A percentile compares a stretch with the other conserved stretches of the same genome.
These are phyloP conservation scores for Cnemophilus loriae DNA, from an alignment of 2,113 vertebrate genomes.

Conservation along the genomic window DNA sequence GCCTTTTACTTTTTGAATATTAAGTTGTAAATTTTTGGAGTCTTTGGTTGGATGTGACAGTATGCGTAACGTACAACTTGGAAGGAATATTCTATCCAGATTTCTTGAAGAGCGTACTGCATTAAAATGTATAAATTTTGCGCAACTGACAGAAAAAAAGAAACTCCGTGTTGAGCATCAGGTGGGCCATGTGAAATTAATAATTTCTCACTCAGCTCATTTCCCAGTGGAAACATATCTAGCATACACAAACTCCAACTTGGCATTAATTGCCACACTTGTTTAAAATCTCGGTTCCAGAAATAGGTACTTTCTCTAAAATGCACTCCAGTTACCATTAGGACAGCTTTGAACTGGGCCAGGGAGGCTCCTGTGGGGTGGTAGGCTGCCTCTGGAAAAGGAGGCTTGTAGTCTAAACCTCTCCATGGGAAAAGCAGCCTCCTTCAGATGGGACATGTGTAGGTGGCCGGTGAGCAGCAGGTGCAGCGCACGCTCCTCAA, in stretches of 20 bases:
- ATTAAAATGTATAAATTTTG: not conserved
- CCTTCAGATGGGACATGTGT: accelerated
- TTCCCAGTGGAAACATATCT: not conserved
- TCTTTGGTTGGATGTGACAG: not conserved
- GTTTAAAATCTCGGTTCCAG: not conserved
- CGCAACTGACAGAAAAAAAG: not conserved
- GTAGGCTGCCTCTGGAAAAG: not conserved
- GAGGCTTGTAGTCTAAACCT: not conserved
- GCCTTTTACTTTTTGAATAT: not conserved
- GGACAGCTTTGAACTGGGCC: not conserved
- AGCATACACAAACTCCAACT: not conserved
- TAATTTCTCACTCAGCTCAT: not conserved
- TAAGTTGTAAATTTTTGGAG: not conserved
- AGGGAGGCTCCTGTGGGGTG: not conserved
- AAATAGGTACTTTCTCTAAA: not conserved
- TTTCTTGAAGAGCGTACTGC: not conserved
- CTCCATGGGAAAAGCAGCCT: not conserved
- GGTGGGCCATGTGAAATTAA: not conserved
- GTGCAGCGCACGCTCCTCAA: accelerated
- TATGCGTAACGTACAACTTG: not conserved
- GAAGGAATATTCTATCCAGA: not conserved
- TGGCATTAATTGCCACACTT: not conserved
- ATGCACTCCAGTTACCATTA: not conserved
- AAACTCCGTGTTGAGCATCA: not conserved
- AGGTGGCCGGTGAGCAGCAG: not conserved